Evolutionary conservation across 2,888 invertebrate genomes (phyloP).

Genomic region (Andrena minutula): DNA sequence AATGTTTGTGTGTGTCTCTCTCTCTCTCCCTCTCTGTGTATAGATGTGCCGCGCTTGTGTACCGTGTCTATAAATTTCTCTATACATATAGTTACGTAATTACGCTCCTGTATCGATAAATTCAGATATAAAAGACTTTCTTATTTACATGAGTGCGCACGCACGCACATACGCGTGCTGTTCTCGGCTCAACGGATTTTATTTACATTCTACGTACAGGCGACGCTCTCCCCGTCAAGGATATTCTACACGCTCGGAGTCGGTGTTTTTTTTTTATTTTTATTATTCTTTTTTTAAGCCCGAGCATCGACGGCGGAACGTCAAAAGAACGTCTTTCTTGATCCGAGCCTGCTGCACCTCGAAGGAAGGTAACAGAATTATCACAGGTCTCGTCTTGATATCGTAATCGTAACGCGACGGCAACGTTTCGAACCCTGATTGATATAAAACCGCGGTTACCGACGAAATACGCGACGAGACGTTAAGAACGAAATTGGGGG

Average conservation of each 20-base stretch:
- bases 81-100: constrained; percentile 49
- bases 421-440: background rate
- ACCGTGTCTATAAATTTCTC: constrained; percentile 48
- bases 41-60: constrained; percentile 10
- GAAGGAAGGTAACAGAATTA: constrained; percentile 20
- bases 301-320: background rate
- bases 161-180: constrained; percentile 51
- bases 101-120: constrained; percentile 60
- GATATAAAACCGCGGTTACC: background rate
- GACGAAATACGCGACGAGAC: no score
- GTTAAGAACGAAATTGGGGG: constrained; percentile 6
- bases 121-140: constrained; percentile 77
- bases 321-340: background rate
- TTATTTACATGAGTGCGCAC: constrained; percentile 71
- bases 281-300: background rate
- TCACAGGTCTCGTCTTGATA: constrained; percentile 44
- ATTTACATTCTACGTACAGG: constrained; percentile 45
- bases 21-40: constrained; percentile 19
- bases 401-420: constrained; percentile 2
- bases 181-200: constrained; percentile 38
- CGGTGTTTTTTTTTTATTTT: constrained; percentile 3
- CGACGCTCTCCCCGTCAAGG: constrained; percentile 19
- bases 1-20: constrained; percentile 48
- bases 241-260: constrained; percentile 20
- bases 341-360: background rate